A percentile compares a stretch with the other conserved stretches of the same genome.
Evolutionary conservation across 2,113 vertebrate genomes (phyloP).

Genomic region (Neodon shergylaensis): DNA sequence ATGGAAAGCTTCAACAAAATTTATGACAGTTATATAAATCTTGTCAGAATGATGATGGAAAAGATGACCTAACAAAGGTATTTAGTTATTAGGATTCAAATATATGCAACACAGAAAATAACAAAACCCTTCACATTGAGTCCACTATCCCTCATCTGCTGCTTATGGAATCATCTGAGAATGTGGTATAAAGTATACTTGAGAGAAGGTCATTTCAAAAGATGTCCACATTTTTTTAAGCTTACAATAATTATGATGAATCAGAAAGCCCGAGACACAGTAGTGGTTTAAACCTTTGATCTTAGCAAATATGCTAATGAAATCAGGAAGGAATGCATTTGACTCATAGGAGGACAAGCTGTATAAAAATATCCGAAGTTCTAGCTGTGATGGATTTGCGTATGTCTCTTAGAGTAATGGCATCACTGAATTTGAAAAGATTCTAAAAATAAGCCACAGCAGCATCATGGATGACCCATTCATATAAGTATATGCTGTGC

Average conservation of each 20-base stretch:
- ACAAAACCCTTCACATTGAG: constrained; percentile 99
- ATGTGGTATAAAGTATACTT: constrained; percentile 98
- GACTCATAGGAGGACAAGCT: neutral
- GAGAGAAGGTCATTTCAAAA: constrained; percentile 89
- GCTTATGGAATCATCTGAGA: constrained; percentile 97
- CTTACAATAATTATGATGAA: constrained; percentile 98
- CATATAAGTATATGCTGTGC: constrained; percentile 97
- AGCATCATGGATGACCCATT: constrained; percentile 97
- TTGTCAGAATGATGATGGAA: constrained; percentile 95
- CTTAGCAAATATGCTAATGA: constrained; percentile 99
- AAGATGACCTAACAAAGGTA: constrained; percentile 96
- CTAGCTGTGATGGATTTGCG: constrained; percentile 99
- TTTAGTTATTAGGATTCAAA: constrained; percentile 98
- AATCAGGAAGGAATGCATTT: constrained; percentile 89
- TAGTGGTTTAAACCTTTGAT: constrained; percentile 99
- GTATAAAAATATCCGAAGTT: constrained; percentile 89
- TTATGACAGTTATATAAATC: neutral
- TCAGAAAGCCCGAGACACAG: constrained; percentile 97
- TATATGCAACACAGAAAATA: constrained; percentile 99
- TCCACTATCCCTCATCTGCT: constrained; percentile 94
- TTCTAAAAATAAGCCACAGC: constrained; percentile 99
- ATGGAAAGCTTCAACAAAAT: neutral
- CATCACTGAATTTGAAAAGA: constrained; percentile 99
- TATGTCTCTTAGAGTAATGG: constrained; percentile 99
- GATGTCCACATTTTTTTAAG: constrained; percentile 95